Evolutionary conservation across 2,113 vertebrate genomes (phyloP), one percentile per base, ranked within the genome.

Genomic region (Erythrolamprus reginae): DNA sequence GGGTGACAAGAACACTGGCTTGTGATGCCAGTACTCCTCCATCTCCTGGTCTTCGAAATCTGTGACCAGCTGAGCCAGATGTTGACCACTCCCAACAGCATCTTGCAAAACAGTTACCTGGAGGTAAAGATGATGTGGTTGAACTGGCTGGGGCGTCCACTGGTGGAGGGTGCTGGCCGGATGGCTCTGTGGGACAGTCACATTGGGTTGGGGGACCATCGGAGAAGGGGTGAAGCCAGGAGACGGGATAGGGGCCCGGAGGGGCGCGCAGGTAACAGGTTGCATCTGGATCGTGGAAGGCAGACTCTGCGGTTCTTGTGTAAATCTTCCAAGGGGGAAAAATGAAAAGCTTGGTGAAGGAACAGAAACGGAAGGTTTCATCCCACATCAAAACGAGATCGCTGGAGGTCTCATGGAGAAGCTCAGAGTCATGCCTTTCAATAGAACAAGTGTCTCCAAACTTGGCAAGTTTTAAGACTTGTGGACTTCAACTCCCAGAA

Each of bases 51-150:
- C n/a, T n/a, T n/a, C n/a, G n/a, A n/a, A n/a, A n/a, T n/a, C n/a
- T n/a, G n/a, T n/a, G n/a, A n/a, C n/a, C n/a, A n/a, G n/a, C n/a
- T n/a, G n/a, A n/a, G n/a, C n/a, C n/a, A n/a, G n/a, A n/a, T n/a
- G n/a, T n/a, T n/a, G n/a, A n/a, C n/a, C n/a, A n/a, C n/a, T n/a
- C n/a, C n/a, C n/a, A n/a, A n/a, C n/a, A n/a, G n/a, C 33, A 3
- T 61, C 7, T 84, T 55, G 51, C 70, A 17, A 17, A 10, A 51
- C 24, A 19, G 0, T 28, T 96, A 98, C 97, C 97, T 98, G 97
- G 96, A 98, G 96, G 93, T 97, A 98, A 94, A 98, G 96, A 83
- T 97, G 97, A 38, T 96, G 96, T 89, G 97, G 97, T 88, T 97
- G 97, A 0, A 96, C 94, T 91, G 98, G 98, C 89, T 96, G 95